A percentile compares a stretch with the other conserved stretches of the same genome.
These are phyloP conservation scores for Heloderma charlesbogerti DNA, from an alignment of 2,113 vertebrate genomes.

Conservation along the genomic window DNA sequence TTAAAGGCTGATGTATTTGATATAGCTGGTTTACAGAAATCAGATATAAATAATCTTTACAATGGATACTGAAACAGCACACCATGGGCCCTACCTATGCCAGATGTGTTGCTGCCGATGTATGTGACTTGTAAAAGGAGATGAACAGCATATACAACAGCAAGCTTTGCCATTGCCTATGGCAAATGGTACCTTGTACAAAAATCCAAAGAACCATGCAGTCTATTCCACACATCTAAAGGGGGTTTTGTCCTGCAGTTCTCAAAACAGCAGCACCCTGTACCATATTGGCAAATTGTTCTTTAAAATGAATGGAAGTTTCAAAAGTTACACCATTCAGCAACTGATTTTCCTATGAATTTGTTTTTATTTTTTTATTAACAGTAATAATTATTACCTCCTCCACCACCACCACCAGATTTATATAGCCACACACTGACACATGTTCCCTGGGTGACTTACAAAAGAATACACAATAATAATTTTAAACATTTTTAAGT, in stretches of 20 bases:
- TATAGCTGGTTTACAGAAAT: conserved; percentile 27
- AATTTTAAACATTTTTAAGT: background rate
- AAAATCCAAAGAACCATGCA: background rate
- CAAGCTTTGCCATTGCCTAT: background rate
- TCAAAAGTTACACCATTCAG: background rate
- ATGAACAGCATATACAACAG: background rate
- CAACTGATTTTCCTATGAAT: background rate
- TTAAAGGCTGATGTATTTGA: conserved; percentile 39
- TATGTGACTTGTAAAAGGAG: background rate
- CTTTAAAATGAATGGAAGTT: background rate
- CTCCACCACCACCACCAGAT: background rate
- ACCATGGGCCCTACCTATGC: background rate
- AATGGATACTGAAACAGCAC: background rate
- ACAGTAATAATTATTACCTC: background rate
- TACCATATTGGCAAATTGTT: background rate
- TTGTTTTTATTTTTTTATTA: background rate
- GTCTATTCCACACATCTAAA: background rate
- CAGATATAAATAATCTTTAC: conserved; percentile 41
- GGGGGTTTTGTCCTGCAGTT: background rate
- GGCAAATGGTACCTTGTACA: background rate
- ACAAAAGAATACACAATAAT: background rate
- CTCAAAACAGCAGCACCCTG: background rate
- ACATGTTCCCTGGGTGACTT: background rate
- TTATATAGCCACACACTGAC: no score
- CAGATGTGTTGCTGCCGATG: background rate